Percentiles rank a stretch among this genome's conserved stretches.
Conservation (phyloP, 1,140 invertebrate species). For the Bombyx mandarina region DNA sequence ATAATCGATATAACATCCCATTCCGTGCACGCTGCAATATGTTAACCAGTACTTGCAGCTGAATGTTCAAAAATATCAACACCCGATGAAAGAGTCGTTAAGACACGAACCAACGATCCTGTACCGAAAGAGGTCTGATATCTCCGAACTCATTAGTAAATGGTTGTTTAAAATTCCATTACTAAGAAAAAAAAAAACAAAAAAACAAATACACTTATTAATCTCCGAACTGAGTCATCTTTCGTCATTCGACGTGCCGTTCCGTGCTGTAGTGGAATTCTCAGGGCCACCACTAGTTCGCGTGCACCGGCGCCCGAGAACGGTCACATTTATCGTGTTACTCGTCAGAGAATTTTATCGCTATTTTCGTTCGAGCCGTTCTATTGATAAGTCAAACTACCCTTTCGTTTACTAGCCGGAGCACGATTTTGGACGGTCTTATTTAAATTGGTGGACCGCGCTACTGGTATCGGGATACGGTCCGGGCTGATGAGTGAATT, state of each 20-base stretch:
- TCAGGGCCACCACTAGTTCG: slow-evolving; percentile 44
- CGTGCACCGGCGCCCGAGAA: slow-evolving; percentile 39
- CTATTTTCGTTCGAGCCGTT: slow-evolving; percentile 42
- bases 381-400: slow-evolving; percentile 50
- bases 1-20: no score
- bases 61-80: no score
- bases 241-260: slow-evolving; percentile 36
- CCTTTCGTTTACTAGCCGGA: slow-evolving; percentile 17
- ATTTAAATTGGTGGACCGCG: neutral
- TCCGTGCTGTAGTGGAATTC: slow-evolving; percentile 20
- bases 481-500: slow-evolving; percentile 57
- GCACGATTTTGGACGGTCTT: slow-evolving; percentile 19
- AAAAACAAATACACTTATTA: no score
- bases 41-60: no score
- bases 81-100: no score
- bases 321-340: neutral
- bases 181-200: no score
- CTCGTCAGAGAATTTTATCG: slow-evolving; percentile 19
- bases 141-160: no score
- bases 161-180: no score
- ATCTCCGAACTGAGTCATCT: slow-evolving; percentile 57
- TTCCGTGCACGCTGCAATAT: no score
- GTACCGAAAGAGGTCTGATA: no score
- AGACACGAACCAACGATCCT: no score
- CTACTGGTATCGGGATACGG: slow-evolving; percentile 1